Conservation (phyloP, 2,888 invertebrate genomes). For the Uloborus plumipes region DNA sequence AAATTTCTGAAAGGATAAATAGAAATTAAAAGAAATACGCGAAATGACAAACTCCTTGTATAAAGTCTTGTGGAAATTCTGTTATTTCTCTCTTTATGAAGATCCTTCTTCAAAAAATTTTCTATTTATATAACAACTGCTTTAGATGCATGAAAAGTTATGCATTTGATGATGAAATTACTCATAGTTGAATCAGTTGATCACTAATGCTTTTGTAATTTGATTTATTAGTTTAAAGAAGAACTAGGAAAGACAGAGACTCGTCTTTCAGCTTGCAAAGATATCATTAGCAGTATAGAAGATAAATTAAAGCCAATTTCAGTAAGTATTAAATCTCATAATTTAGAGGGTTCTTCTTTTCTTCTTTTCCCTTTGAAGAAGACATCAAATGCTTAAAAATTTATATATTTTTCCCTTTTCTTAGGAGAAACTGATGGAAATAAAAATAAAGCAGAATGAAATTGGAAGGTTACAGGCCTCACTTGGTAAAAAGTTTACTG, state of each 20-base stretch:
- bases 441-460: conserved; percentile 69
- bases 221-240: conserved; percentile 69
- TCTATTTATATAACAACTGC: neutral
- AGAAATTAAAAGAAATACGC: too few species aligned
- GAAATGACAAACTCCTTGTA: too few species aligned
- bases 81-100: too few species aligned
- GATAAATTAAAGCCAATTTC: conserved; percentile 73
- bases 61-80: too few species aligned
- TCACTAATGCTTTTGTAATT: neutral
- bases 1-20: too few species aligned
- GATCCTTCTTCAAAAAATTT: too few species aligned
- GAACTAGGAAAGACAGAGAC: conserved; percentile 76
- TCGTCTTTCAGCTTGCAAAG: conserved; percentile 74
- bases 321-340: conserved; percentile 67
- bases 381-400: neutral
- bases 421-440: conserved; percentile 61
- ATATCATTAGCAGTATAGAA: conserved; percentile 73
- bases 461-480: conserved; percentile 69
- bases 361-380: neutral
- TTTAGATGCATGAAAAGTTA: neutral
- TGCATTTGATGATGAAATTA: neutral
- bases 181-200: neutral
- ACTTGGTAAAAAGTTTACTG: conserved; percentile 67
- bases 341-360: conserved; percentile 1
- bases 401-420: neutral